Percentiles rank a stretch among this genome's conserved stretches.
Evolutionary conservation across 2,113 vertebrate genomes (phyloP).

Genomic region (Hydrochoerus hydrochaeris): DNA sequence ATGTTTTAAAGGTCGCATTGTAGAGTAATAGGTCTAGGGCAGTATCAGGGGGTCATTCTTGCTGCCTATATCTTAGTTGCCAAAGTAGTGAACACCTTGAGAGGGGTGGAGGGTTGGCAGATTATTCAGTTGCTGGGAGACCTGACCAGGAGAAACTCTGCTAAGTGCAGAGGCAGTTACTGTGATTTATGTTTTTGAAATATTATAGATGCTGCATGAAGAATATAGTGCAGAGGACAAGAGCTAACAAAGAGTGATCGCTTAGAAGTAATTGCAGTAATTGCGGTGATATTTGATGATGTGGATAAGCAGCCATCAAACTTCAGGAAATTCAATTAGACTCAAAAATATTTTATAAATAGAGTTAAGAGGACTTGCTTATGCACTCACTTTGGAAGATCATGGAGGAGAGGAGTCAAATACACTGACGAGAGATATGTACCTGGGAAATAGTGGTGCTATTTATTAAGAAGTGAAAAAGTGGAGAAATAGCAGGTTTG

Average conservation of each 20-base stretch:
- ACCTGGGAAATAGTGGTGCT: accelerated
- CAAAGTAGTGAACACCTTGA: accelerated
- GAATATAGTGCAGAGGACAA: neutral
- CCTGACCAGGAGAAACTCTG: neutral
- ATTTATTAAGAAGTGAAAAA: neutral
- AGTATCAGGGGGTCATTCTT: accelerated
- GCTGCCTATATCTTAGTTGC: accelerated
- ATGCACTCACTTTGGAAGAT: too few relatives aligned
- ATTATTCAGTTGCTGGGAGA: neutral
- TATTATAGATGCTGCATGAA: accelerated
- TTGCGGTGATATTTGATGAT: neutral
- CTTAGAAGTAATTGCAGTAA: neutral
- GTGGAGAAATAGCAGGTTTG: neutral
- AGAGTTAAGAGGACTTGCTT: neutral
- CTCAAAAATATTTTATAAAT: neutral
- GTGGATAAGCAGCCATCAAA: neutral
- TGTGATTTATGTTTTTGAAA: neutral
- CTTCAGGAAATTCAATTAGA: neutral
- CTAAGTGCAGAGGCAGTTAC: accelerated
- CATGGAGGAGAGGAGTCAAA: neutral
- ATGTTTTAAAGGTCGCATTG: too few relatives aligned
- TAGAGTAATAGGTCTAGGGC: neutral
- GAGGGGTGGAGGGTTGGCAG: accelerated
- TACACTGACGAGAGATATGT: accelerated
- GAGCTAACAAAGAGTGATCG: neutral